Evolutionary conservation across 1,140 invertebrate genomes (phyloP).

Genomic region (Ectropis grisescens): DNA sequence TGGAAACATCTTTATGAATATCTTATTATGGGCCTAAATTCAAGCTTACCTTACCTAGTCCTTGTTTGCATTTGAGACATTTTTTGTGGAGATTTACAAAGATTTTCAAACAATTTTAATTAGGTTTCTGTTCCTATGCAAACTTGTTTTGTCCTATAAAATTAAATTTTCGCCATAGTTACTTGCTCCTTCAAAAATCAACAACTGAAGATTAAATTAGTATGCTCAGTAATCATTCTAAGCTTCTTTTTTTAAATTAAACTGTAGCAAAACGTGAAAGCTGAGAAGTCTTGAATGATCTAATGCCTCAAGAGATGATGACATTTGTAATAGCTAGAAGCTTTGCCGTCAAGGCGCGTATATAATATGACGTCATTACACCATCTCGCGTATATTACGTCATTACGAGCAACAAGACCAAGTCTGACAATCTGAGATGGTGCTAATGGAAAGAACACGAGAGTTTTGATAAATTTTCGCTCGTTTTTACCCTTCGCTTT

Average conservation of each 20-base stretch:
- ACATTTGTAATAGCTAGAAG: slow-evolving; percentile 48
- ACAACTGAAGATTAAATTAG: too few relatives aligned
- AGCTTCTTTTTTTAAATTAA: too few relatives aligned
- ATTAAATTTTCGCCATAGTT: too few relatives aligned
- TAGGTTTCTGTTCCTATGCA: slow-evolving; percentile 55
- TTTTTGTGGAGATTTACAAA: slow-evolving; percentile 55
- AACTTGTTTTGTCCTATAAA: slow-evolving; percentile 36
- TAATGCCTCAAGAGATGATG: too few relatives aligned
- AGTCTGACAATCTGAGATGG: slow-evolving; percentile 52
- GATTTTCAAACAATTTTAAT: slow-evolving; percentile 65
- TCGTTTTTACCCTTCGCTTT: slow-evolving; percentile 30
- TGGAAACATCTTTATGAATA: slow-evolving; percentile 58
- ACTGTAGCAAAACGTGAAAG: too few relatives aligned
- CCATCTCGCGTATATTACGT: slow-evolving; percentile 45
- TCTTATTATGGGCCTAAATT: slow-evolving; percentile 63
- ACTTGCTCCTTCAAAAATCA: too few relatives aligned
- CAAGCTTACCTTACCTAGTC: slow-evolving; percentile 54
- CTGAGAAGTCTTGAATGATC: too few relatives aligned
- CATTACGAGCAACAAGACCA: slow-evolving; percentile 42
- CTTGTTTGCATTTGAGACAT: slow-evolving; percentile 52
- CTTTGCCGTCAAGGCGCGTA: slow-evolving; percentile 42
- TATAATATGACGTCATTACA: slow-evolving; percentile 56
- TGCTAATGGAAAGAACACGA: slow-evolving; percentile 56
- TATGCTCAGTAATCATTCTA: too few relatives aligned
- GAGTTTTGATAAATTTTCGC: slow-evolving; percentile 42